These are phyloP conservation scores for Cryptotis parvus DNA, from an alignment of 2,113 vertebrate species.

Conservation along the genomic window DNA sequence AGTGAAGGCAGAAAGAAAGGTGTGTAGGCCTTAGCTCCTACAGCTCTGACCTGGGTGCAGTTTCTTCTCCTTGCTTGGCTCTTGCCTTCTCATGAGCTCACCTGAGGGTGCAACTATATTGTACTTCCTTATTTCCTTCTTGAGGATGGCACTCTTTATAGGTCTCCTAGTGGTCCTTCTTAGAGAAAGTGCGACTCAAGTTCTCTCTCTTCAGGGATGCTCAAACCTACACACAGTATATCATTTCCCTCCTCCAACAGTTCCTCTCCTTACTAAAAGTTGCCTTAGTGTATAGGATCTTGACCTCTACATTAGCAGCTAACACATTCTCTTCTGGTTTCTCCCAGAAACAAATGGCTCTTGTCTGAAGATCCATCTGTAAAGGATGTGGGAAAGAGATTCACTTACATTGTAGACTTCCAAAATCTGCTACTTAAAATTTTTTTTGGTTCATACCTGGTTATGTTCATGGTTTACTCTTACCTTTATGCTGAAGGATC, in stretches of 20 bases:
- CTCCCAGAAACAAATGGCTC: no score
- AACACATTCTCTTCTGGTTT: not conserved
- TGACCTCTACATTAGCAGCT: not conserved
- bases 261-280: not conserved
- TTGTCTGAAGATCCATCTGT: not conserved
- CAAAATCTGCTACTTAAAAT: not conserved
- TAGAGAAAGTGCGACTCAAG: not conserved
- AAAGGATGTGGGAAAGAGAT: not conserved
- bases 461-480: no score
- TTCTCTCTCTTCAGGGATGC: not conserved
- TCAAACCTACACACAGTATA: not conserved
- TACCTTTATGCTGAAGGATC: no score
- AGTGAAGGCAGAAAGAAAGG: no score
- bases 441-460: no score
- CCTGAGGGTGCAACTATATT: accelerated
- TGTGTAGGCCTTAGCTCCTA: no score
- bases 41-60: no score
- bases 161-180: not conserved
- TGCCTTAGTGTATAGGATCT: not conserved
- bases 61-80: not conserved
- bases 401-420: not conserved
- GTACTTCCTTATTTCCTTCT: not conserved
- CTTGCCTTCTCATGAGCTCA: not conserved
- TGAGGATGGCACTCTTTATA: not conserved
- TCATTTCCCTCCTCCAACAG: not conserved